phyloP scores from a whole-genome alignment of 2,888 invertebrate species.

The Ryuthela nishihirai region DNA sequence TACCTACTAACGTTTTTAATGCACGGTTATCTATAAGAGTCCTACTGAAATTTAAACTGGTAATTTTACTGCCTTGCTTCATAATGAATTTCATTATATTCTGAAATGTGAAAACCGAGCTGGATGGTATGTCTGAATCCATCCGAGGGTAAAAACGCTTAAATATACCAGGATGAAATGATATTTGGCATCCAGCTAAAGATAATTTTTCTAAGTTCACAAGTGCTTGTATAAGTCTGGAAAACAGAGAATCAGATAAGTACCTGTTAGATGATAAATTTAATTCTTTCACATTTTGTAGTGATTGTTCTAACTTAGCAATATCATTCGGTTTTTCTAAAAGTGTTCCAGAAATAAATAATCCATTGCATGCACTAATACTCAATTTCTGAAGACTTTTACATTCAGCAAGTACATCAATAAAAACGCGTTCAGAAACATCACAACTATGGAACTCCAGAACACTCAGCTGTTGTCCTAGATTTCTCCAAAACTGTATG shows the following conservation, averaged over 20 bases:
- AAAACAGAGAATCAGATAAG: slow-evolving; percentile 68
- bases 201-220: slow-evolving; percentile 61
- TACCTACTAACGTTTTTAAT: slow-evolving; percentile 57
- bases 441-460: slow-evolving; percentile 47
- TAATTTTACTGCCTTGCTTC: slow-evolving; percentile 57
- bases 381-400: slow-evolving; percentile 58
- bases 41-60: slow-evolving; percentile 62
- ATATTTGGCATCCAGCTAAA: slow-evolving; percentile 65
- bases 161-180: slow-evolving; percentile 65
- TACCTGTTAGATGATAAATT: slow-evolving; percentile 66
- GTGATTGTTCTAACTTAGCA: slow-evolving; percentile 36
- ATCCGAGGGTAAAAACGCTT: slow-evolving; percentile 62
- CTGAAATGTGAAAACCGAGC: slow-evolving; percentile 67
- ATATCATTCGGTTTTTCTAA: slow-evolving; percentile 60
- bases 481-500: slow-evolving; percentile 44
- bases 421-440: slow-evolving; percentile 47
- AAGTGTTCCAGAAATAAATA: slow-evolving; percentile 69
- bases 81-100: slow-evolving; percentile 61
- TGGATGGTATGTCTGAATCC: slow-evolving; percentile 55
- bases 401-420: slow-evolving; percentile 46
- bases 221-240: slow-evolving; percentile 61
- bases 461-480: slow-evolving; percentile 44
- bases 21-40: slow-evolving; percentile 65
- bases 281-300: slow-evolving; percentile 57
- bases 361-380: slow-evolving; percentile 63